Percentiles rank a stretch among this genome's conserved stretches.
Conservation (phyloP, 2,797 vertebrate species). For the Dermochelys coriacea region DNA sequence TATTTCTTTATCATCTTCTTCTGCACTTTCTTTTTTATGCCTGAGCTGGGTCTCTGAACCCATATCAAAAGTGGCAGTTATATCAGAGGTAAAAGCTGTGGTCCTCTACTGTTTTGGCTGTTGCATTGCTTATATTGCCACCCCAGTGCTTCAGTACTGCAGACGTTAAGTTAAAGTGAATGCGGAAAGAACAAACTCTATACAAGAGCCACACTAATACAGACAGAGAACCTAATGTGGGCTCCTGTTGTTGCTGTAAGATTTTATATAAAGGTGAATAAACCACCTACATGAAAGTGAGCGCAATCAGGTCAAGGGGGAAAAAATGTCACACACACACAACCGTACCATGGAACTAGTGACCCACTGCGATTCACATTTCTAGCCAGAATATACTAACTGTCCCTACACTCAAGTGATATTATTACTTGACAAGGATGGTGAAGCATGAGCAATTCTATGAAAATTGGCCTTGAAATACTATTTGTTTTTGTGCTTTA, state of each 20-base stretch:
- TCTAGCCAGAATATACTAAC: background rate
- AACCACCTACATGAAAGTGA: background rate
- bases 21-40: background rate
- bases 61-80: background rate
- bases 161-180: background rate
- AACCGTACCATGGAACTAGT: background rate
- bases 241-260: background rate
- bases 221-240: background rate
- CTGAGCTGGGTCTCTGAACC: background rate
- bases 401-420: background rate
- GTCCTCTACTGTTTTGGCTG: background rate
- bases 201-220: background rate
- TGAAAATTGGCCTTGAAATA: background rate
- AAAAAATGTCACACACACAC: background rate
- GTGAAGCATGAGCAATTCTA: background rate
- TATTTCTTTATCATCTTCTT: background rate
- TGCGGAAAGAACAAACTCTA: background rate
- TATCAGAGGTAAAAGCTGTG: background rate
- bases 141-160: background rate
- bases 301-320: background rate
- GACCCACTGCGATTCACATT: background rate
- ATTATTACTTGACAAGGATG: background rate
- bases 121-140: background rate
- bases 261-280: background rate
- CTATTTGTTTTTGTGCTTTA: background rate